Base-by-base conservation (phyloP, 2,888 invertebrate species). In the Sthenelais limicola region DNA sequence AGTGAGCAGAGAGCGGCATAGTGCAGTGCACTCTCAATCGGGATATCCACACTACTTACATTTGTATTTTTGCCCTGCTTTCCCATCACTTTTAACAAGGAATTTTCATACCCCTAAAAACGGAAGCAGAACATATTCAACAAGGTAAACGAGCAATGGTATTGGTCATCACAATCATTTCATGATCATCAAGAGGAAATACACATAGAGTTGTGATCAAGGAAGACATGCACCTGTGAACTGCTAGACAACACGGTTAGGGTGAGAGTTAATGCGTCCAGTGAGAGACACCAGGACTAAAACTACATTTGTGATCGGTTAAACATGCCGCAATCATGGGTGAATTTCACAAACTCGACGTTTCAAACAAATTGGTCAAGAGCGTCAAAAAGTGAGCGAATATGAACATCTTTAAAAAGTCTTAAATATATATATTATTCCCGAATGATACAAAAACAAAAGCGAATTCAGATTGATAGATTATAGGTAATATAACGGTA, bases 41-140 rank as follows among this genome's bases (percentile, higher is more conserved):
- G 58, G n/a, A 35, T 54, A n/a, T 15, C 21, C 49, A 49, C 68
- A 24, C 49, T 84, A 86, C 86, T 85, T 82, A 86, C 86, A 80
- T 81, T 81, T 73, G 84, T 84, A 80, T 81, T 96, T 92, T 98
- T 98, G 83, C 98, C 98, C 91, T 97, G 97, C 92, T 98, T 98
- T 91, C 97, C 98, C 85, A 98, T 98, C 88, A 98, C 97, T 92
- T 99, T 99, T 87, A 99, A 91, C 86, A 98, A 91, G 81, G 98
- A 98, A 86, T 97, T 97, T 90, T 99, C 98, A 90, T 98, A 99
- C 82, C 99, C 99, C 96, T 98, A 91, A 69, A 56, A 56, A 71
- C 30, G 56, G 56, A 56, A 52, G 52, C 49, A 49, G 43, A 68
- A 68, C 49, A 49, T 68, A 48, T 68, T 68, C 68, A 68, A 33